Evolutionary conservation across 2,797 vertebrate genomes (phyloP).

Genomic region (Xerus rutilus): DNA sequence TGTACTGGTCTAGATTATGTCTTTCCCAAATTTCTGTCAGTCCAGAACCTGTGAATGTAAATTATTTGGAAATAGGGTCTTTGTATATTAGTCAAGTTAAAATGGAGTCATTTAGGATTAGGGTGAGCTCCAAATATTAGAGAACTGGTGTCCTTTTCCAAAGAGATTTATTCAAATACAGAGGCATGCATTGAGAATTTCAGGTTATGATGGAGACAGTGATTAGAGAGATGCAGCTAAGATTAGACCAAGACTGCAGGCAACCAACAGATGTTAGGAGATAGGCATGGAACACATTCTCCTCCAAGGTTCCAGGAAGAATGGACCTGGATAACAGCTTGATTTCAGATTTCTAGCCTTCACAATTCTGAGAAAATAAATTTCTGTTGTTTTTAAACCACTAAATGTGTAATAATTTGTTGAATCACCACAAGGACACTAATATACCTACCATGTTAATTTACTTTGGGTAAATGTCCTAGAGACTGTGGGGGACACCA

Average conservation of each 20-base stretch:
- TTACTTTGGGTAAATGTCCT: neutral
- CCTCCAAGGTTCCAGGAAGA: neutral
- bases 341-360: neutral
- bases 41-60: neutral
- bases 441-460: neutral
- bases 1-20: neutral
- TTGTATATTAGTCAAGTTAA: neutral
- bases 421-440: neutral
- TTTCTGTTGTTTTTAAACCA: neutral
- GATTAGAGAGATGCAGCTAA: neutral
- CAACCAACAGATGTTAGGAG: too few species aligned
- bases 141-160: neutral
- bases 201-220: neutral
- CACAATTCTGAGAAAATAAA: neutral
- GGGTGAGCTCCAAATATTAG: too few species aligned
- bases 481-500: neutral
- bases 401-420: neutral
- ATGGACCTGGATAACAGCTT: neutral
- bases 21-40: neutral
- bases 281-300: neutral
- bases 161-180: neutral
- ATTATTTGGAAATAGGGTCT: neutral
- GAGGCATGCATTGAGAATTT: neutral
- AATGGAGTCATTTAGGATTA: neutral
- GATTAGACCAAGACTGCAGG: neutral